These are phyloP conservation scores for Gisinianus flammeolus DNA, from an alignment of 2,888 invertebrate species.

Conservation along the genomic window DNA sequence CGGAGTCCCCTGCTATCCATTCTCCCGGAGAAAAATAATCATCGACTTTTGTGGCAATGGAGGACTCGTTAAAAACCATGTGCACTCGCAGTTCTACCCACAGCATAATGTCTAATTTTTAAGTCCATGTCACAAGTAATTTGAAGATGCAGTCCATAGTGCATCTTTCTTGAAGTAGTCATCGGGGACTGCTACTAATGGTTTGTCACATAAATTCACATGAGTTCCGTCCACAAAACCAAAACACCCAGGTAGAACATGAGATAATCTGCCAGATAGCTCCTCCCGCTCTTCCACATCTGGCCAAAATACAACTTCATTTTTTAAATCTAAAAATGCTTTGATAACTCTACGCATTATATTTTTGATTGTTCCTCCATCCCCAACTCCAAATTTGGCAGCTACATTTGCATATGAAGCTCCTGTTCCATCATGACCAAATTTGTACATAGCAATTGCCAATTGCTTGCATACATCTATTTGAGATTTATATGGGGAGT, in stretches of 20 bases:
- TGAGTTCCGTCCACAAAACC: constrained; percentile 39
- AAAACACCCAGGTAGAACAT: constrained; percentile 16
- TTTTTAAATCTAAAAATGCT: constrained; percentile 19
- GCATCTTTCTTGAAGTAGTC: constrained; percentile 32
- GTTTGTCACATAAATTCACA: constrained; percentile 30
- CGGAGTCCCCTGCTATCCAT: constrained; percentile 37
- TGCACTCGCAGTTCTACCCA: constrained; percentile 27
- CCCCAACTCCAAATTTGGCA: constrained; percentile 24
- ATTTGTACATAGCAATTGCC: constrained; percentile 30
- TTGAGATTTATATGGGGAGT: background rate
- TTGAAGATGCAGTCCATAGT: constrained; percentile 42
- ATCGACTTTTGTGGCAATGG: background rate
- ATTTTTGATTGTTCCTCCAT: constrained; percentile 22
- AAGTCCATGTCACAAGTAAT: constrained; percentile 19
- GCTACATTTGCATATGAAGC: constrained; percentile 19
- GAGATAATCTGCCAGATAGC: background rate
- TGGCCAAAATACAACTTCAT: constrained; percentile 27
- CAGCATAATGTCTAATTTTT: constrained; percentile 28
- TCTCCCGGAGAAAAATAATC: constrained; percentile 18
- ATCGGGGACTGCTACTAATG: background rate
- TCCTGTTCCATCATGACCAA: constrained; percentile 17
- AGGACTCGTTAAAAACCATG: constrained; percentile 29
- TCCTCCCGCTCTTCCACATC: constrained; percentile 9
- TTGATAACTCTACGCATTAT: constrained; percentile 12
- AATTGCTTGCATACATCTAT: constrained; percentile 12